Evolutionary conservation across 2,888 invertebrate species (phyloP), one percentile per base, ranked within the genome.

Genomic region (Laspeyria flexula): DNA sequence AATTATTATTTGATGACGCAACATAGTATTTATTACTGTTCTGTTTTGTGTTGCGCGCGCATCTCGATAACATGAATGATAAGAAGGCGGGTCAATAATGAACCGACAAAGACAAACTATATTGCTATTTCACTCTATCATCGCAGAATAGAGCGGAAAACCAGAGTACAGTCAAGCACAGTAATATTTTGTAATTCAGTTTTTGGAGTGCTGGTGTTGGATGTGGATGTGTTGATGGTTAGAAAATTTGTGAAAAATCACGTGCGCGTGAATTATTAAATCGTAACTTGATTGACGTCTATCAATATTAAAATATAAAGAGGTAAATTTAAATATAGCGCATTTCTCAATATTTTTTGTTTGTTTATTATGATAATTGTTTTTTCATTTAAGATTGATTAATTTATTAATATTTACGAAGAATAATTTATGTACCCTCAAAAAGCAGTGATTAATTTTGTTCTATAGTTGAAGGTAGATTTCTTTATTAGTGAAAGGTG

Each of bases 61-160:
- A 81, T 65, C 66, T 71, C 75, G 55, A 66, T 63, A 66, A 27
- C 42, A 62, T 60, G 64, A 67, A 74, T 75, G 81, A 79, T 79
- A 81, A 72, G 74, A 53, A 75, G 77, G 75, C 75, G 73, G 85
- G 80, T 88, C 88, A 82, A 88, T 88, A 88, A 59, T 51, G 58
- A 60, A 57, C 30, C 40, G 75, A 85, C 16, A 75, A 79, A 80
- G 84, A 86, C 34, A 60, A 43, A 69, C 57, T 1, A 74, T 82
- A 72, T 64, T 48, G 66, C 72, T 75, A 37, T 79, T 76, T 71
- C 75, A 49, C 59, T 79, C 65, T 18, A 5, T 49, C 63, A 56
- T 34, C 50, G 56, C 43, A 55, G 58, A 52, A 62, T 54, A 60
- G 61, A 65, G 39, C 47, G 46, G 50, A 42, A 53, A 55, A 41